These are phyloP conservation scores for Nomada fucata DNA, from an alignment of 2,888 invertebrate species.

Conservation along the genomic window DNA sequence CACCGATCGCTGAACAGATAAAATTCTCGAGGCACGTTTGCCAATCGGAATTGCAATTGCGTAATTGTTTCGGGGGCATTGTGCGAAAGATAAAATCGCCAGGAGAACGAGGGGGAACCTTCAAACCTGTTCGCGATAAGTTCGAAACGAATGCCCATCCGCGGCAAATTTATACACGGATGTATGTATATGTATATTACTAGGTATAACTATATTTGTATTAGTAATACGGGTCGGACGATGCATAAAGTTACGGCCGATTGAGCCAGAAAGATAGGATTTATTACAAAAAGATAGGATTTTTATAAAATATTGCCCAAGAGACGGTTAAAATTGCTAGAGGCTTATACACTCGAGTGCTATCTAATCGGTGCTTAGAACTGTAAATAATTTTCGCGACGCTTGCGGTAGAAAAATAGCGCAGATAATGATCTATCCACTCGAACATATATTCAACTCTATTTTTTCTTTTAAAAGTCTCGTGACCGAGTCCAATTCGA, in stretches of 20 bases:
- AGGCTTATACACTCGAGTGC: slow-evolving; percentile 9
- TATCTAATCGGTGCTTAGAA: slow-evolving; percentile 24
- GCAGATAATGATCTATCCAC: too few species aligned
- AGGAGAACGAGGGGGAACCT: background rate
- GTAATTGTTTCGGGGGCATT: slow-evolving; percentile 1
- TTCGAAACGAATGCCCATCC: too few species aligned
- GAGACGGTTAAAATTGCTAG: slow-evolving; percentile 16
- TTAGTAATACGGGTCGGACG: background rate
- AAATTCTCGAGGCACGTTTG: background rate
- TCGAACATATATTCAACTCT: too few species aligned
- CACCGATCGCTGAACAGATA: background rate
- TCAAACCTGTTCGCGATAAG: background rate
- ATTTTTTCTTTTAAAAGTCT: too few species aligned
- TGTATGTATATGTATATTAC: too few species aligned
- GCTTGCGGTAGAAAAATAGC: background rate
- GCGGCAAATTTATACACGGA: too few species aligned
- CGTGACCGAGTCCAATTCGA: too few species aligned
- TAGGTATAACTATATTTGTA: background rate
- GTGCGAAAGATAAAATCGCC: background rate
- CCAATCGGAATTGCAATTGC: background rate
- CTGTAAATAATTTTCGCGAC: slow-evolving; percentile 18
- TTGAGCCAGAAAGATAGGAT: background rate
- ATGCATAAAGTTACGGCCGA: slow-evolving; percentile 11
- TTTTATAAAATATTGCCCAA: slow-evolving; percentile 10
- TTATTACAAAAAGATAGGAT: slow-evolving; percentile 30